phyloP scores from a whole-genome alignment of 2,888 invertebrate genomes.

The Pristionchus arcanus region DNA sequence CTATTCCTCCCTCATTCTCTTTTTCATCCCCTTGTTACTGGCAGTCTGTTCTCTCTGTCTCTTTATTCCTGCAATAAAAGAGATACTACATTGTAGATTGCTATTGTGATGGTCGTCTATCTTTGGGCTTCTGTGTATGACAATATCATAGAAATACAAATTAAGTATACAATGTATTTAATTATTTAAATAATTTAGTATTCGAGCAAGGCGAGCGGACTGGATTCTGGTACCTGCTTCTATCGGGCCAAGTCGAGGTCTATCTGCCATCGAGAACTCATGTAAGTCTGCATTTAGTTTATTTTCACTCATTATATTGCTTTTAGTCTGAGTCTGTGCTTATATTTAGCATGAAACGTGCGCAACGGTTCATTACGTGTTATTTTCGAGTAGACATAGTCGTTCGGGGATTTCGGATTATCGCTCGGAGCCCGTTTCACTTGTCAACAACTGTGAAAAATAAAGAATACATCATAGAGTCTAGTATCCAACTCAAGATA shows the following conservation, averaged over 20 bases:
- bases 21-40: not conserved
- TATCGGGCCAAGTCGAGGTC: conserved; percentile 77
- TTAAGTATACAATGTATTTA: not conserved
- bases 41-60: conserved; percentile 23
- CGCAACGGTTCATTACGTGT: not conserved
- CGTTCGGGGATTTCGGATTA: not conserved
- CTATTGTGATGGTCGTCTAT: not conserved
- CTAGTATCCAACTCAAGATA: too few species aligned
- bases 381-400: not conserved
- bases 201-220: conserved; percentile 74
- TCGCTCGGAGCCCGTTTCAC: too few species aligned
- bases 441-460: not conserved
- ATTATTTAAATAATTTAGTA: conserved; percentile 66
- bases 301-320: not conserved
- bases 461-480: not conserved
- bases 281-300: not conserved
- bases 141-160: not conserved
- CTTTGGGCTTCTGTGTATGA: too few species aligned
- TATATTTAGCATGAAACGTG: too few species aligned
- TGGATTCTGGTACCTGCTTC: conserved; percentile 76
- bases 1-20: not conserved
- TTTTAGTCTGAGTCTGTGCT: too few species aligned
- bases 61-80: not conserved
- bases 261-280: conserved; percentile 61
- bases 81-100: not conserved